A percentile compares a stretch with the other conserved stretches of the same genome.
These are phyloP conservation scores for Uloborus diversus DNA, from an alignment of 1,140 invertebrate genomes.

Conservation along the genomic window DNA sequence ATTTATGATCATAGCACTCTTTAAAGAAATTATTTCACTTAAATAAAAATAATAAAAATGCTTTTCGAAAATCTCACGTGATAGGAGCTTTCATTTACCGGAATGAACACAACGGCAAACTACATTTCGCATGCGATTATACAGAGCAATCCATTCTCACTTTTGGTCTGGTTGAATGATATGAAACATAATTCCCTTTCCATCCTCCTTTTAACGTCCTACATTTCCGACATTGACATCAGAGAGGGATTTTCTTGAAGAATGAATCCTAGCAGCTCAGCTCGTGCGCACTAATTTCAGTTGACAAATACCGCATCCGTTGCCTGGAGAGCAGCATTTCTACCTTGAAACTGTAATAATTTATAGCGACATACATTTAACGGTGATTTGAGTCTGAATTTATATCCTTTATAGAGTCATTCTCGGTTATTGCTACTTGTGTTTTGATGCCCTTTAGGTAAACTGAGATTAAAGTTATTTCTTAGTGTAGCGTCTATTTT, in stretches of 20 bases:
- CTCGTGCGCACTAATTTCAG: constrained; percentile 34
- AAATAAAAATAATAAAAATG: too few relatives aligned
- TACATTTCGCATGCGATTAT: too few relatives aligned
- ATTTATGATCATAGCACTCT: too few relatives aligned
- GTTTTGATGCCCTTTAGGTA: constrained; percentile 3
- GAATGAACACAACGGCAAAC: too few relatives aligned
- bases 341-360: constrained; percentile 34
- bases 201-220: constrained; percentile 1
- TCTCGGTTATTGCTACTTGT: constrained; percentile 12
- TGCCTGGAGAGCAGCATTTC: constrained; percentile 5
- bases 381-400: constrained; percentile 37
- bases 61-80: too few relatives aligned
- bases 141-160: too few relatives aligned
- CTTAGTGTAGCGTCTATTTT: too few relatives aligned
- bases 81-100: too few relatives aligned
- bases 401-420: constrained; percentile 23
- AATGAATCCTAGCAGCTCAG: not conserved
- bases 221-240: constrained; percentile 25
- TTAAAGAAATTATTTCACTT: too few relatives aligned
- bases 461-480: constrained; percentile 17
- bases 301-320: constrained; percentile 46
- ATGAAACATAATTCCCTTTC: not conserved
- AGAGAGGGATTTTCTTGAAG: constrained; percentile 19
- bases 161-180: too few relatives aligned
- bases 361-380: constrained; percentile 36